Percentiles rank a stretch among this genome's conserved stretches.
Evolutionary conservation across 2,797 vertebrate genomes (phyloP).

Genomic region (Microctenopoma stevenorrisi): DNA sequence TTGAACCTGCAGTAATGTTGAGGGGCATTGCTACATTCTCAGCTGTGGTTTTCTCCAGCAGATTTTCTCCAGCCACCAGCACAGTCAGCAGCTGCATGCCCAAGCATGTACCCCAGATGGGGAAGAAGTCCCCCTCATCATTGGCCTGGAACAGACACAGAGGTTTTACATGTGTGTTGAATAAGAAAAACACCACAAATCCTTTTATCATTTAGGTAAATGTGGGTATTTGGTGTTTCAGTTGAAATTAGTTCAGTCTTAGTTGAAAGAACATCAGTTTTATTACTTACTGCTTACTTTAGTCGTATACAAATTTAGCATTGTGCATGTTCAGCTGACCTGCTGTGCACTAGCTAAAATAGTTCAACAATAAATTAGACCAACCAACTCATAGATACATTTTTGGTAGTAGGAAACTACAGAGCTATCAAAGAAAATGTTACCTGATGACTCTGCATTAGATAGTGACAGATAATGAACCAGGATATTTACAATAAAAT

Average conservation of each 20-base stretch:
- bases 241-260: no score
- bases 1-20: slow-evolving; percentile 78
- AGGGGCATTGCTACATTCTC: slow-evolving; percentile 83
- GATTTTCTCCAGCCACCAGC: slow-evolving; percentile 79
- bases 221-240: background rate
- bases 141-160: slow-evolving; percentile 79
- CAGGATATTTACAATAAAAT: background rate
- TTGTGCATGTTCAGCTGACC: background rate
- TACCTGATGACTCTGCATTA: no score
- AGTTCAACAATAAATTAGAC: no score
- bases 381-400: no score
- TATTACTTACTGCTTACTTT: background rate
- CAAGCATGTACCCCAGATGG: slow-evolving; percentile 89
- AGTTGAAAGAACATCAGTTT: background rate
- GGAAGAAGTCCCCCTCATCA: slow-evolving; percentile 83
- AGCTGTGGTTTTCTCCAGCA: slow-evolving; percentile 75
- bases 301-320: background rate
- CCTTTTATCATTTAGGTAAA: background rate
- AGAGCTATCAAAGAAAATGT: no score
- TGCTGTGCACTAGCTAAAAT: background rate
- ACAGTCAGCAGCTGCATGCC: slow-evolving; percentile 86
- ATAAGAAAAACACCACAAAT: background rate
- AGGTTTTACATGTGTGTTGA: background rate
- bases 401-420: no score
- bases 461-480: background rate